Percentiles rank a stretch among this genome's conserved stretches.
Evolutionary conservation across 2,113 vertebrate genomes (phyloP).

Genomic region (Salvelinus alpinus): DNA sequence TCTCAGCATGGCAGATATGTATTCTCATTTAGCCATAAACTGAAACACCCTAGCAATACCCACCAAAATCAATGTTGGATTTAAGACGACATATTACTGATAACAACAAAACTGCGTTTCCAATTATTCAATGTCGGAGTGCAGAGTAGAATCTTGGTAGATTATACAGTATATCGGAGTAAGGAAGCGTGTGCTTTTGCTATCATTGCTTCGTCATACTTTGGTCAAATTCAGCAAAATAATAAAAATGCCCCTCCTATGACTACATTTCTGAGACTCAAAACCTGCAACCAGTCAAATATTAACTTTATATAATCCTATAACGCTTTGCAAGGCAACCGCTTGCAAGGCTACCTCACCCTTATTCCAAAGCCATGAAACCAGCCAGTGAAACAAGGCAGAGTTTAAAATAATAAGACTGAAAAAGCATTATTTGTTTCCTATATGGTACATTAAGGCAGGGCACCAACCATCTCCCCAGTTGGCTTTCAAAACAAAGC

Average conservation of each 20-base stretch:
- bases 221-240: not conserved
- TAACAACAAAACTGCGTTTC: not conserved
- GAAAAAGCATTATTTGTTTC: not conserved
- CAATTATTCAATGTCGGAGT: not conserved
- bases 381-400: not conserved
- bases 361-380: not conserved
- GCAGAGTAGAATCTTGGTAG: not conserved
- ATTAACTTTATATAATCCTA: not conserved
- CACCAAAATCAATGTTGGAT: constrained; percentile 31
- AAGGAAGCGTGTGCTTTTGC: constrained; percentile 1
- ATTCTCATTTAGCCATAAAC: constrained; percentile 7
- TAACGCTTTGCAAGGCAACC: not conserved
- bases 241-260: not conserved
- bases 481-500: not conserved
- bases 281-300: not conserved
- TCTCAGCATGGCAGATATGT: constrained; percentile 22
- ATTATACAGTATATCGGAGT: not conserved
- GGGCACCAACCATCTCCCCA: not conserved
- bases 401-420: not conserved
- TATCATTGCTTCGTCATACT: constrained; percentile 21
- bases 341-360: constrained; percentile 5
- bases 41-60: constrained; percentile 11
- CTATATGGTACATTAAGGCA: not conserved
- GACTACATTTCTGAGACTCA: not conserved
- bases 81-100: not conserved